A percentile compares a stretch with the other conserved stretches of the same genome.
Conservation (phyloP, 2,113 vertebrate genomes). For the Hiodon tergisus region DNA sequence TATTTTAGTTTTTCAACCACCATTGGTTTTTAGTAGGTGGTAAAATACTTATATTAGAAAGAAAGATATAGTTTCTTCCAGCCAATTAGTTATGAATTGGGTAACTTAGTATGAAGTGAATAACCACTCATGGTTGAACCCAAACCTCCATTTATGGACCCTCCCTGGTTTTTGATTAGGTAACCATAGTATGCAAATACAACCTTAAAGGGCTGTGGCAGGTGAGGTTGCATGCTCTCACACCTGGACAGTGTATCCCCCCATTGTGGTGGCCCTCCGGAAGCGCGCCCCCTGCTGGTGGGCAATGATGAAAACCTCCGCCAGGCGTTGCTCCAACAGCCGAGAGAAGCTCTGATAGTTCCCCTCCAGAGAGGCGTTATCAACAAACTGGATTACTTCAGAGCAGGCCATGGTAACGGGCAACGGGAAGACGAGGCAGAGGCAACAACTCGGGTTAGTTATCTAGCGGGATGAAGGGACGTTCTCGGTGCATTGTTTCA, state of each 20-base stretch:
- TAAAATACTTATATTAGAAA: too few species aligned
- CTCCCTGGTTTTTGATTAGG: too few species aligned
- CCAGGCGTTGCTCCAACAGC: constrained; percentile 91
- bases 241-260: constrained; percentile 92
- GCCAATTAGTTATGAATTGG: too few species aligned
- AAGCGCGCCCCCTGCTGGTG: constrained; percentile 77
- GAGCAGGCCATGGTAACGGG: neutral
- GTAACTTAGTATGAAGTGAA: too few species aligned
- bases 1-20: too few species aligned
- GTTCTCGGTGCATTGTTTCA: too few species aligned
- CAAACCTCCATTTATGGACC: too few species aligned
- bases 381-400: constrained; percentile 91
- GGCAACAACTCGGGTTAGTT: neutral
- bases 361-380: constrained; percentile 77
- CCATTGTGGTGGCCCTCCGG: constrained; percentile 78
- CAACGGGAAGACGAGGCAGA: neutral
- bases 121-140: too few species aligned
- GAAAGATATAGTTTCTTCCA: too few species aligned
- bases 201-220: neutral
- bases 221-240: neutral
- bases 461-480: neutral
- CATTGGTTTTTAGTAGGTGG: too few species aligned
- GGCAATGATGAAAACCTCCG: constrained; percentile 87
- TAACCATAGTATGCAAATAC: too few species aligned
- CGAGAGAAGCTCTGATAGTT: constrained; percentile 95